Evolutionary conservation across 2,888 invertebrate species (phyloP), one percentile per base, ranked within the genome.

Genomic region (Drosophila setosimentum): DNA sequence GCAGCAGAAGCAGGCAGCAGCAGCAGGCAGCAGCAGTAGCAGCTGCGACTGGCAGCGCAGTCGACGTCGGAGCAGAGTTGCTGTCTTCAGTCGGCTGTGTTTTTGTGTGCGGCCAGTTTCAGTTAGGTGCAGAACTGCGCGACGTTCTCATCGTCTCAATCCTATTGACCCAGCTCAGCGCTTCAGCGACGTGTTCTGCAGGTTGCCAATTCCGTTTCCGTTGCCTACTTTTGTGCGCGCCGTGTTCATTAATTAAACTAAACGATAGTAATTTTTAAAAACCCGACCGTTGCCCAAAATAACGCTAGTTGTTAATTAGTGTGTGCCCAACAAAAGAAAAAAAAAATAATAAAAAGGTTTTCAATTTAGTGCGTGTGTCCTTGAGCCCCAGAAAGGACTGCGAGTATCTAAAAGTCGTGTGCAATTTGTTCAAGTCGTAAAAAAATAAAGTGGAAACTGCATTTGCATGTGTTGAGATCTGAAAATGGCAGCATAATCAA

Each of bases 81-180:
- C 59, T 66, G 37, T 35, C 70, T 69, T 74, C 88, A 70, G 60
- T 76, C 72, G 57, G 58, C 58, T 61, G 59, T 53, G 59, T 58
- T 58, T 62, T 53, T 64, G 48, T 58, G 48, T 71, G 63, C 68
- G 68, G 68, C 70, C 68, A 40, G 57, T 42, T 73, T 87, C 89
- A 90, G 85, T 85, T 88, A 76, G 90, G 70, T 88, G 88, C 83
- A 75, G 85, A 88, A 75, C 86, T 75, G 87, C 71, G 82, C 85
- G 77, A 83, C 50, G 82, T 84, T 68, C 65, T 65, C 62, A 64
- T 75, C 76, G 74, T 61, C 37, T 40, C 50, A 29, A 59, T 49
- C 27, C 40, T 40, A 54, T 66, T 40, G 75, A 57, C 24, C 37
- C 32, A 61, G 51, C 50, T 58, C 61, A 66, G 58, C 57, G 55